Conservation (phyloP, 2,797 vertebrate genomes). For the Malurus leucopterus region DNA sequence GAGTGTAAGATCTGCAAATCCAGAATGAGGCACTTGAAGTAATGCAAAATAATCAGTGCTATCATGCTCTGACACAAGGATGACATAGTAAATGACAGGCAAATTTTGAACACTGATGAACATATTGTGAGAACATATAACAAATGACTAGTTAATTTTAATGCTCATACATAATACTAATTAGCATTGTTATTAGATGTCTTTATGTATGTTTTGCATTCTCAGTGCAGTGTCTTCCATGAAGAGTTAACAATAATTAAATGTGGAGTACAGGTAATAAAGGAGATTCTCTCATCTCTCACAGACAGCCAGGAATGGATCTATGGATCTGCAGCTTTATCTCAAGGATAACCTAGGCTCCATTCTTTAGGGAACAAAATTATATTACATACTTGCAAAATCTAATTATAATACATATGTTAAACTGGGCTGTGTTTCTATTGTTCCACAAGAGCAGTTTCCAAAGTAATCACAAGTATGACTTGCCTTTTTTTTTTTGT, state of each 20-base stretch:
- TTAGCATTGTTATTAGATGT: neutral
- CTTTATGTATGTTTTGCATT: neutral
- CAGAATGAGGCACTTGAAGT: neutral
- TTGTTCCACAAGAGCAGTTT: neutral
- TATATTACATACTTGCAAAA: neutral
- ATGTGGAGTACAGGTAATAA: neutral
- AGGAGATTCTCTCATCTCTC: neutral
- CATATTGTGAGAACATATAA: neutral
- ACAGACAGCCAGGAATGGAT: neutral
- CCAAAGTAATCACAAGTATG: neutral
- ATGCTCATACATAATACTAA: neutral
- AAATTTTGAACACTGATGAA: neutral
- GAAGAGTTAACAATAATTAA: neutral
- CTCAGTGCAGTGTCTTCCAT: neutral
- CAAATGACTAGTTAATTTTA: neutral
- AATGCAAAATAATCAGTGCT: slow-evolving; percentile 5
- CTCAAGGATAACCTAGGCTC: neutral
- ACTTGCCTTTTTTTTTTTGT: neutral
- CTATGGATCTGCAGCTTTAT: neutral
- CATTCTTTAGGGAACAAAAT: neutral
- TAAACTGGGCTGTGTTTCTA: neutral
- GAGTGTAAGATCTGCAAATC: neutral
- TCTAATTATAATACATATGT: neutral
- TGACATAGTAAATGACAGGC: slow-evolving; percentile 2
- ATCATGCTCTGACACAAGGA: neutral